Percentiles rank a stretch among this genome's conserved stretches.
These are phyloP conservation scores for Melipona bicolor DNA, from an alignment of 2,888 invertebrate genomes.

Conservation along the genomic window DNA sequence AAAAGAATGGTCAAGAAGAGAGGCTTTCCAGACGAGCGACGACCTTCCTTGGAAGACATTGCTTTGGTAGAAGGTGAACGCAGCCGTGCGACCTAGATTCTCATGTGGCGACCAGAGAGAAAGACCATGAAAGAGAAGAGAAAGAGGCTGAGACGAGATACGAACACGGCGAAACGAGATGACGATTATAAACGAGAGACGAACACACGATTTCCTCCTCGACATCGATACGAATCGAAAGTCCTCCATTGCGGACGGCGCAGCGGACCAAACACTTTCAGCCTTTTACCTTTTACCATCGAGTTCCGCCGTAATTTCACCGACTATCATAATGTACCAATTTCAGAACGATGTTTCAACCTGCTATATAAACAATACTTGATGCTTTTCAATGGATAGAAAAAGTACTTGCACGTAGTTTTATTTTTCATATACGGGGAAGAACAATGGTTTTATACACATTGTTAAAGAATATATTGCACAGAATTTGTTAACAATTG, in stretches of 20 bases:
- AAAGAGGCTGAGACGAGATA: conserved; percentile 25
- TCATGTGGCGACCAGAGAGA: conserved; percentile 58
- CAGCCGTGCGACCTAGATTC: conserved; percentile 82
- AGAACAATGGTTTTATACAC: too few relatives aligned
- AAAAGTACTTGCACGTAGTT: too few relatives aligned
- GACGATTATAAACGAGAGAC: conserved; percentile 68
- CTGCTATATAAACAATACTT: background rate
- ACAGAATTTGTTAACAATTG: too few relatives aligned
- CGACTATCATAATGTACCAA: background rate
- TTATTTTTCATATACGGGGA: too few relatives aligned
- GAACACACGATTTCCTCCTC: conserved; percentile 60
- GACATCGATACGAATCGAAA: conserved; percentile 70
- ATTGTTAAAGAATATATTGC: too few relatives aligned
- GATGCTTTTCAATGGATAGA: too few relatives aligned
- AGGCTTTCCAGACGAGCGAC: conserved; percentile 74
- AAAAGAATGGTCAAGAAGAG: conserved; percentile 60
- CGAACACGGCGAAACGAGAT: conserved; percentile 60
- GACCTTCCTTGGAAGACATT: conserved; percentile 81
- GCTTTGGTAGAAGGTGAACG: conserved; percentile 80
- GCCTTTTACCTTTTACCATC: conserved; percentile 62
- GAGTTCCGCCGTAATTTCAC: conserved; percentile 65
- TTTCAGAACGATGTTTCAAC: background rate
- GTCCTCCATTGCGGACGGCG: conserved; percentile 53
- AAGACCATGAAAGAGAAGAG: conserved; percentile 31
- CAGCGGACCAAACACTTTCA: conserved; percentile 63